These are phyloP conservation scores for Trichonephila clavata DNA, from an alignment of 1,140 invertebrate genomes.

Conservation along the genomic window DNA sequence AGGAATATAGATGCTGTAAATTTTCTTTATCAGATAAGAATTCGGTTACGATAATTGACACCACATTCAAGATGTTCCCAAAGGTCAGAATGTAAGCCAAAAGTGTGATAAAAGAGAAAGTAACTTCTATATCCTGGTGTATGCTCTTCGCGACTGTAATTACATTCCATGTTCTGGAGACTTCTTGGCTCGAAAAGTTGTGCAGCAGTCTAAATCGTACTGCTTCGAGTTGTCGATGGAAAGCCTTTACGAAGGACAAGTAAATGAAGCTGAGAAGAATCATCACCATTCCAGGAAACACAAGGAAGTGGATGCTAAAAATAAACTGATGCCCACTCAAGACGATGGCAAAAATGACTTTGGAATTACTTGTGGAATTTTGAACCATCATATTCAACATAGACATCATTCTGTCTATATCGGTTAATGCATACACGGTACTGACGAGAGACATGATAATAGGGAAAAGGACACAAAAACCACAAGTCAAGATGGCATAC, in stretches of 20 bases:
- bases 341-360: not conserved
- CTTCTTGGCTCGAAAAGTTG: not conserved
- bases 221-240: not conserved
- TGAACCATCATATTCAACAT: not conserved
- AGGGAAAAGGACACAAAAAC: not conserved
- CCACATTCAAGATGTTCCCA: constrained; percentile 3
- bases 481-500: not conserved
- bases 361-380: not conserved
- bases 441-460: not conserved
- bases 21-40: not conserved
- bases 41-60: not conserved
- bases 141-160: not conserved
- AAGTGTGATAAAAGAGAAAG: not conserved
- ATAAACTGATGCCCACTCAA: not conserved
- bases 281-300: constrained; percentile 27
- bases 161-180: not conserved
- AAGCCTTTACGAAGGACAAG: not conserved
- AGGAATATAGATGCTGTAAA: not conserved
- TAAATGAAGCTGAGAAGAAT: constrained; percentile 33
- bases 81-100: constrained; percentile 12
- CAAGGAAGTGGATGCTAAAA: not conserved
- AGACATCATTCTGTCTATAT: not conserved
- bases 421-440: not conserved
- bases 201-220: not conserved
- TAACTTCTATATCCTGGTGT: not conserved